A percentile compares a stretch with the other conserved stretches of the same genome.
Evolutionary conservation across 2,888 invertebrate genomes (phyloP).

Genomic region (Malachius bipustulatus): DNA sequence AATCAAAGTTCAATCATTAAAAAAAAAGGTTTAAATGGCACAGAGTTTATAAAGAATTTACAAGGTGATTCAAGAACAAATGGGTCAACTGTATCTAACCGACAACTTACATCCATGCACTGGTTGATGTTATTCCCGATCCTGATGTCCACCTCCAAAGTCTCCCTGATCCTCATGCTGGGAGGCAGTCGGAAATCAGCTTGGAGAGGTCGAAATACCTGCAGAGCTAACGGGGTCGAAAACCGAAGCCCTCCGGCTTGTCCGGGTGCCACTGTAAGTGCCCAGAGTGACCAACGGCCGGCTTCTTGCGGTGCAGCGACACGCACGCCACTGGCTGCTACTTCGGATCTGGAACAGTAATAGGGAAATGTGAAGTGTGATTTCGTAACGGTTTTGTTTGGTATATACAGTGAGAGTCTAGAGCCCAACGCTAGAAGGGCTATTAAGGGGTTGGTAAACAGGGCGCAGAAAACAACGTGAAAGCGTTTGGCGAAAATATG

Average conservation of each 20-base stretch:
- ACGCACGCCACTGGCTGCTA: slow-evolving; percentile 46
- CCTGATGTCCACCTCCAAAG: slow-evolving; percentile 55
- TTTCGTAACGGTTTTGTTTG: slow-evolving; percentile 6
- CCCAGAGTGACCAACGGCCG: slow-evolving; percentile 54
- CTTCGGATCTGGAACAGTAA: slow-evolving; percentile 38
- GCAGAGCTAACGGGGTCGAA: slow-evolving; percentile 47
- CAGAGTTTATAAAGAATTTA: too few species aligned
- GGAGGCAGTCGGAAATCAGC: slow-evolving; percentile 49
- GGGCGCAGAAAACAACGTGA: too few species aligned
- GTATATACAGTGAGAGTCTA: slow-evolving; percentile 6
- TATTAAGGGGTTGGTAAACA: slow-evolving; percentile 7
- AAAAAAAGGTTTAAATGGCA: too few species aligned
- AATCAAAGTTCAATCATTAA: too few species aligned
- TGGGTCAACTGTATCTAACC: too few species aligned
- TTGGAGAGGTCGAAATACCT: slow-evolving; percentile 50
- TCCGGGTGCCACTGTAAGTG: slow-evolving; percentile 43
- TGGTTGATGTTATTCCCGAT: slow-evolving; percentile 56
- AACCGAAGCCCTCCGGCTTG: slow-evolving; percentile 40
- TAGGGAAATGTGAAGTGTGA: slow-evolving; percentile 8
- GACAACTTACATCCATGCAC: slow-evolving; percentile 60
- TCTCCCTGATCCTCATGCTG: slow-evolving; percentile 49
- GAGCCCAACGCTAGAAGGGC: slow-evolving; percentile 7
- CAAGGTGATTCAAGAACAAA: too few species aligned
- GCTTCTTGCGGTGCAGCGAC: slow-evolving; percentile 50
- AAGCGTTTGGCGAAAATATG: too few species aligned